Base-by-base conservation (phyloP, 2,888 invertebrate genomes). In the Ormyrus thymus region DNA sequence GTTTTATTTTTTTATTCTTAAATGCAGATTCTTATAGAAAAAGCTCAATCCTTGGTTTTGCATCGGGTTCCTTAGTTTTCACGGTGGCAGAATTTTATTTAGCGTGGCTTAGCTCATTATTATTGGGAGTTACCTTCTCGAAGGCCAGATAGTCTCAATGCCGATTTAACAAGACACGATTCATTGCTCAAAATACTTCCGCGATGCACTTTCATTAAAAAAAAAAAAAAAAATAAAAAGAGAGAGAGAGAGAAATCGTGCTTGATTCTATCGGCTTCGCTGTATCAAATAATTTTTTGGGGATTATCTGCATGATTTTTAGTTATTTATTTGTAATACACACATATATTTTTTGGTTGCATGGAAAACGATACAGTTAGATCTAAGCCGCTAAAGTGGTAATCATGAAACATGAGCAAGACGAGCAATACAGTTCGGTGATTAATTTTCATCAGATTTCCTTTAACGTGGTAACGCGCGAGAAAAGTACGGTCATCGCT, bases 401-500 rank as follows among this genome's bases (percentile, higher is more conserved):
- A 29, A 29, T 29, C 29, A 29, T 29, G 3, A 29, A 29, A 29
- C 29, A 29, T 29, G 29, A 29, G 29, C 29, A 29, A 29, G 29
- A 29, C 29, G 29, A 29, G 29, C 29, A 29, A 29, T 29, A 4
- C 4, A 29, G 29, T 29, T 29, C 29, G 4, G 48, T 48, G 13
- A 55, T 51, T 61, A 55, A 66, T 61, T 68, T 73, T 69, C 56
- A 62, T 50, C 68, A 29, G 29, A 29, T 58, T 45, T 45, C 15
- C 15, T 53, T 43, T 66, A 46, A 58, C n/a, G 53, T 51, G 50
- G 5, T 8, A 70, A 61, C n/a, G 15, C 45, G 48, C 15, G 45
- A 68, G 51, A 84, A 85, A 85, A 87, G 87, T 88, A 86, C 87
- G 86, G 85, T 86, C 85, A 86, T 84, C 84, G 83, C 83, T 86